Evolutionary conservation across 2,113 vertebrate genomes (phyloP).

Genomic region (Heliornis fulica): DNA sequence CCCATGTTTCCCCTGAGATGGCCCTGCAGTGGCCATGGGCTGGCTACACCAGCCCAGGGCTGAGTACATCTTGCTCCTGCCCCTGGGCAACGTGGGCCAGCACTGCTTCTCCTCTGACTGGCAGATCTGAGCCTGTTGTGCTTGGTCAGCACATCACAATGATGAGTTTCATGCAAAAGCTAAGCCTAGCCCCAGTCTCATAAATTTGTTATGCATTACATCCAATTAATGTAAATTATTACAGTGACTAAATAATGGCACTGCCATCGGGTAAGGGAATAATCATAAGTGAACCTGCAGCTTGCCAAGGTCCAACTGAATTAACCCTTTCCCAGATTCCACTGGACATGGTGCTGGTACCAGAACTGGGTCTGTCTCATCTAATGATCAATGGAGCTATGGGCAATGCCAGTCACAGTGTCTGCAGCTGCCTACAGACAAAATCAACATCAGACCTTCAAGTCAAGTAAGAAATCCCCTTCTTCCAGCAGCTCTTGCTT

Average conservation of each 20-base stretch:
- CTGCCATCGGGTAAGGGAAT: neutral
- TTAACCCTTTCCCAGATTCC: constrained; percentile 12
- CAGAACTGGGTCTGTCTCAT: neutral
- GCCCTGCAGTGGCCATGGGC: neutral
- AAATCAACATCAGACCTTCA: neutral
- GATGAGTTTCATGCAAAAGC: constrained; percentile 43
- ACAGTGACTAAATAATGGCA: constrained; percentile 33
- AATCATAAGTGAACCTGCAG: neutral
- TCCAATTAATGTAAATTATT: constrained; percentile 68
- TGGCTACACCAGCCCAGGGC: neutral
- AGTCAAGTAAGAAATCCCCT: neutral
- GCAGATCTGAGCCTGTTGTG: neutral
- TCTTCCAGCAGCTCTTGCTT: neutral
- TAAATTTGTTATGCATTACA: constrained; percentile 65
- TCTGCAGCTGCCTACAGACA: neutral
- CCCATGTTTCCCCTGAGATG: neutral
- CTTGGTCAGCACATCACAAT: constrained; percentile 39
- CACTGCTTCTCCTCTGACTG: neutral
- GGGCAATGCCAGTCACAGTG: neutral
- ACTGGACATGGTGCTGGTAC: neutral
- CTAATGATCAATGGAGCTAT: neutral
- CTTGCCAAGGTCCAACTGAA: neutral
- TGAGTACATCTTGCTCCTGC: neutral
- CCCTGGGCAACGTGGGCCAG: neutral
- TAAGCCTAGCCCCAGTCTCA: constrained; percentile 19